Conservation (phyloP, 2,888 invertebrate species). For the Polymixis flavicincta region DNA sequence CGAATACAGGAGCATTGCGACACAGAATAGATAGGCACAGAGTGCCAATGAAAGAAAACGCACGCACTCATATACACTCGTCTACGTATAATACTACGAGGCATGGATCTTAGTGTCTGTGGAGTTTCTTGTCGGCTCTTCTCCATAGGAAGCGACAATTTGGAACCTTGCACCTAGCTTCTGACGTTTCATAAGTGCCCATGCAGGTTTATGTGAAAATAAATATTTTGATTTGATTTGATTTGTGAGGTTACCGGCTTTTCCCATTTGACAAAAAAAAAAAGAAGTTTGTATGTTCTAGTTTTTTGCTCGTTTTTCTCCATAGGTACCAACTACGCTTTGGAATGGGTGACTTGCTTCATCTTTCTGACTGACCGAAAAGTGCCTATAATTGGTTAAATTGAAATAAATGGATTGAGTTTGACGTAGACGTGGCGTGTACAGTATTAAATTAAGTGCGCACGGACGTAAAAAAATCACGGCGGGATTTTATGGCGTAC, state of each 20-base stretch:
- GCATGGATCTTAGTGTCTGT: neutral
- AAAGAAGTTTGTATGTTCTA: neutral
- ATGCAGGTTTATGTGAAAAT: no score
- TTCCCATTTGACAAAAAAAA: neutral
- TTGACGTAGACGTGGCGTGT: neutral
- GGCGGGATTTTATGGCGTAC: no score
- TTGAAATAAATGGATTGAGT: no score
- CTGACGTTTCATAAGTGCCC: no score
- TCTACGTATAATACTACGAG: neutral
- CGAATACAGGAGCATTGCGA: conserved; percentile 45
- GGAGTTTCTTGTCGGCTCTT: no score
- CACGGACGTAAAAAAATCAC: no score
- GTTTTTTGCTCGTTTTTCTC: neutral
- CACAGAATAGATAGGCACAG: conserved; percentile 29
- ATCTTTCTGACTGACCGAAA: neutral
- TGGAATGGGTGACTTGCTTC: neutral
- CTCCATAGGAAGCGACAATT: no score
- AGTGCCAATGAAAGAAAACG: neutral
- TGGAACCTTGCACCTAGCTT: no score
- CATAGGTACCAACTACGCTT: neutral
- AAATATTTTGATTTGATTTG: no score
- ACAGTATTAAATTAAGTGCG: neutral
- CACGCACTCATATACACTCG: neutral
- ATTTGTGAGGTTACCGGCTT: neutral
- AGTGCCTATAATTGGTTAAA: no score